Conservation (phyloP, 2,113 vertebrate genomes). For the Gnathonemus echidnorhynchus region DNA sequence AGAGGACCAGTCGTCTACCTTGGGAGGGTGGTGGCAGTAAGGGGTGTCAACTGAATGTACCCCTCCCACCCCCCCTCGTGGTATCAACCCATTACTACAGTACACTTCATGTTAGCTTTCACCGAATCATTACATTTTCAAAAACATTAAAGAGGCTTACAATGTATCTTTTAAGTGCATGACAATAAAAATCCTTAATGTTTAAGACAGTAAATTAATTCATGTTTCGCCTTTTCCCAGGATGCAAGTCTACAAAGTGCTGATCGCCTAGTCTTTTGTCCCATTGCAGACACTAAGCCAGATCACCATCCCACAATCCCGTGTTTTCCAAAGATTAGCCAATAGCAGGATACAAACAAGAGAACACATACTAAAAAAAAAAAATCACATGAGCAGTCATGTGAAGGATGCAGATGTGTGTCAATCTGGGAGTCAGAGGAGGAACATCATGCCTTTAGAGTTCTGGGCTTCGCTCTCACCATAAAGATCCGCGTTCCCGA, state of each 20-base stretch:
- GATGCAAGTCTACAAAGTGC: not conserved
- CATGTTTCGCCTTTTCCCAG: not conserved
- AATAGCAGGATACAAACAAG: not conserved
- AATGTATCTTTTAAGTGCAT: not conserved
- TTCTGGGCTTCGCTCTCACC: constrained; percentile 54
- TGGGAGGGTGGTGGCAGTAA: no score
- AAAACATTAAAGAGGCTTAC: not conserved
- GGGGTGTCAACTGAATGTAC: not conserved
- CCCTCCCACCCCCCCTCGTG: not conserved
- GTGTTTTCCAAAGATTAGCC: not conserved
- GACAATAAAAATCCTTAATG: not conserved
- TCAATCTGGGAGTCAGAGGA: not conserved
- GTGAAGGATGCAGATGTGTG: not conserved
- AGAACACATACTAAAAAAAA: not conserved
- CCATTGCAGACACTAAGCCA: not conserved
- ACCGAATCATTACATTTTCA: not conserved
- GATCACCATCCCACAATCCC: not conserved
- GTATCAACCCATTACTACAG: not conserved
- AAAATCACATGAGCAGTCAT: not conserved
- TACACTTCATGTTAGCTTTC: not conserved
- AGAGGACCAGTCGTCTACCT: not conserved
- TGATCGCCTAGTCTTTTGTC: not conserved
- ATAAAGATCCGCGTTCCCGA: constrained; percentile 65
- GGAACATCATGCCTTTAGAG: not conserved
- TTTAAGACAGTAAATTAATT: not conserved